phyloP scores from a whole-genome alignment of 2,797 vertebrate genomes.

The Streptopelia turtur region DNA sequence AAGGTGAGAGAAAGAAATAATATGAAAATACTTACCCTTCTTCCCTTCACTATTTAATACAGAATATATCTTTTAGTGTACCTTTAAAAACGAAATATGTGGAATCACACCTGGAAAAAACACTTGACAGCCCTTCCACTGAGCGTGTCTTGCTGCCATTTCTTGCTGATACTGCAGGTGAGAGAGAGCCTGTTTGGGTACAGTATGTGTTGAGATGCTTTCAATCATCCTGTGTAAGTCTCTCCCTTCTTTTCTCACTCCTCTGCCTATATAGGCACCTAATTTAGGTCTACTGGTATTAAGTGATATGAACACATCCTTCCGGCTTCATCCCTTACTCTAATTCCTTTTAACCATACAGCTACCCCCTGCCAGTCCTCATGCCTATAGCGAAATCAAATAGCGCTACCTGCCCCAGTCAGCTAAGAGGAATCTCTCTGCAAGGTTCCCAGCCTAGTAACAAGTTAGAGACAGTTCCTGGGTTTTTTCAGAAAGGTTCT shows the following conservation, averaged over 20 bases:
- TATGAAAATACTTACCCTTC: not conserved
- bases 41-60: not conserved
- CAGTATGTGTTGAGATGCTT: not conserved
- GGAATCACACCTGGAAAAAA: not conserved
- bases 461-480: not conserved
- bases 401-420: not conserved
- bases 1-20: not conserved
- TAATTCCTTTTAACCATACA: not conserved
- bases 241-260: not conserved
- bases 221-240: not conserved
- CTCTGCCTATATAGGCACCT: not conserved
- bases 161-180: not conserved
- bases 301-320: not conserved
- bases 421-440: not conserved
- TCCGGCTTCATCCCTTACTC: not conserved
- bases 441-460: not conserved
- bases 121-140: not conserved
- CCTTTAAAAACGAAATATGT: not conserved
- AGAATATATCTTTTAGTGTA: not conserved
- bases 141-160: not conserved
- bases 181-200: not conserved
- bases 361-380: not conserved
- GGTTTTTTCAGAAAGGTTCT: slow-evolving; percentile 15
- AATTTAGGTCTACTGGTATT: not conserved
- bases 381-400: not conserved